Base-by-base conservation (phyloP, 1,140 invertebrate species). In the Drosophila arawakana region DNA sequence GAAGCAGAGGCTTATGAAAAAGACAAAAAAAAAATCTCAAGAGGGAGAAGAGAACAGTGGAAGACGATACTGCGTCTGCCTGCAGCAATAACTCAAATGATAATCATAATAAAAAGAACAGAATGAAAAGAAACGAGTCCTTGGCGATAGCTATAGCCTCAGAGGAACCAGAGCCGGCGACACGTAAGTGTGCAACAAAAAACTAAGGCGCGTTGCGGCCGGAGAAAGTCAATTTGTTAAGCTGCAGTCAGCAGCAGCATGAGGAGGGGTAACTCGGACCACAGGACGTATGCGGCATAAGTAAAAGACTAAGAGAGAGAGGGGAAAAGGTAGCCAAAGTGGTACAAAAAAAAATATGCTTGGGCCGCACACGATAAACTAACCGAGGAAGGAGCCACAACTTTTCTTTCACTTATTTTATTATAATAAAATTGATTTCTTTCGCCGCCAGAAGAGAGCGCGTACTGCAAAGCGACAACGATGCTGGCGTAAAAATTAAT, bases 401-500 rank as follows among this genome's bases (percentile, higher is more conserved):
- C 77, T 88, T 89, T 89, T 82, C 71, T 65, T 73, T 66, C 80
- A 71, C 77, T 88, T 89, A 88, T 88, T 89, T 88, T 88, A 88
- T 88, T 89, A 88, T 86, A 88, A 88, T 80, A 89, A 88, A 88
- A 88, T 88, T 88, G 84, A 88, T 88, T 88, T 83, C 84, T 83
- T 78, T 70, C 63, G 67, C 62, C 50, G 49, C 63, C 37, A 52
- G 57, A 44, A 11, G 61, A 25, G 63, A 10, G 18, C 46, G 18
- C 46, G 52, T n/a, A 57, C 9, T 30, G 58, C 49, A 61, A 60
- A 67, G 34, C 76, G 59, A 43, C 80, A 49, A 61, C 57, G 73
- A 63, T 47, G 76, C 74, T 88, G 84, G 71, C 84, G 83, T 88
- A 81, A 83, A 83, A 89, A 88, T 88, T 88, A 88, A 88, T 88